These are phyloP conservation scores for Pteromalus puparum DNA, from an alignment of 1,140 invertebrate species.

Conservation along the genomic window DNA sequence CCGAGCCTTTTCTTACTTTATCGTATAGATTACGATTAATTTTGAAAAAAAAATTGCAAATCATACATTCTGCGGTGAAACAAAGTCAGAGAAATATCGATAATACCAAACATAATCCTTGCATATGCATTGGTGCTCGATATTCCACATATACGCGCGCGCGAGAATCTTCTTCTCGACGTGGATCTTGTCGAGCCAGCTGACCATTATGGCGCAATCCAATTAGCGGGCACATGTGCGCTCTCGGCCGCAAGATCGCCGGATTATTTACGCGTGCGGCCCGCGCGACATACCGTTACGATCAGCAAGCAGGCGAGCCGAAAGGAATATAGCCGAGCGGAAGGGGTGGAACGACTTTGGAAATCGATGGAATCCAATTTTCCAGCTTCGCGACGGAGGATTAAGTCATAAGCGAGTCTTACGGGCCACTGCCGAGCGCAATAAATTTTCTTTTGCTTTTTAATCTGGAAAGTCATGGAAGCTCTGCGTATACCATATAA, in stretches of 20 bases:
- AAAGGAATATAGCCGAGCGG: not conserved
- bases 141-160: not conserved
- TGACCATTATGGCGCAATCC: constrained; percentile 21
- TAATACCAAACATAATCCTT: too few species aligned
- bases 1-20: not conserved
- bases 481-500: too few species aligned
- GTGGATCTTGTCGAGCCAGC: not conserved
- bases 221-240: constrained; percentile 20
- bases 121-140: too few species aligned
- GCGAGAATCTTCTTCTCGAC: not conserved
- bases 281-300: constrained; percentile 12
- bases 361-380: constrained; percentile 11
- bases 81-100: too few species aligned
- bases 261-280: constrained; percentile 21
- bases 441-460: constrained; percentile 5
- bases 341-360: not conserved
- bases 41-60: too few species aligned
- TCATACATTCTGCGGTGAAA: too few species aligned
- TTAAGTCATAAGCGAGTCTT: not conserved
- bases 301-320: not conserved
- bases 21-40: not conserved
- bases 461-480: not conserved
- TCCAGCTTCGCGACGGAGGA: not conserved
- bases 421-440: not conserved
- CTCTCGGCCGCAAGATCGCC: not conserved